Evolutionary conservation across 2,113 vertebrate genomes (phyloP).

Genomic region (Peucedramus taeniatus): DNA sequence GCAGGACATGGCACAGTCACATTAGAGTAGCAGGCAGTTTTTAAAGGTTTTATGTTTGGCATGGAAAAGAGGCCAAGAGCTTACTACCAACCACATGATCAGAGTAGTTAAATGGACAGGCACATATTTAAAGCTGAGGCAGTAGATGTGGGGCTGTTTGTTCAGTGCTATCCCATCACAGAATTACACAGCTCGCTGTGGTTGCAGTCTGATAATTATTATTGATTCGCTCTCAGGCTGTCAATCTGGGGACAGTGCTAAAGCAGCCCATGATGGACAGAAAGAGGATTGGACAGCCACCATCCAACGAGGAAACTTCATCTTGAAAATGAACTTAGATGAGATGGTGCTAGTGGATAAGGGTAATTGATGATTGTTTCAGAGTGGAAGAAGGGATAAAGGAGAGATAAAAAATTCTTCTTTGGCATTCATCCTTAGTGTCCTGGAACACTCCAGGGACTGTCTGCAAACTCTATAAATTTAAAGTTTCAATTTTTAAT

Average conservation of each 20-base stretch:
- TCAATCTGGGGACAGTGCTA: conserved; percentile 82
- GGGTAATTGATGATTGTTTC: conserved; percentile 97
- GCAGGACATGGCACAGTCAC: background rate
- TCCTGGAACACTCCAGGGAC: conserved; percentile 62
- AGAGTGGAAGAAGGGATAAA: conserved; percentile 72
- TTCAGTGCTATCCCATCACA: conserved; percentile 71
- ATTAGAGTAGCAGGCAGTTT: conserved; percentile 20
- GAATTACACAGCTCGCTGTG: conserved; percentile 79
- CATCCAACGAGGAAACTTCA: conserved; percentile 88
- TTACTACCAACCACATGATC: conserved; percentile 60
- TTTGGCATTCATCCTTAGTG: conserved; percentile 70
- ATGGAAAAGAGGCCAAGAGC: background rate
- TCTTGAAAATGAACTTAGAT: conserved; percentile 90
- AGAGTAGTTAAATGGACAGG: conserved; percentile 64
- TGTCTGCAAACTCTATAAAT: conserved; percentile 68
- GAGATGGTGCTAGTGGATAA: conserved; percentile 89
- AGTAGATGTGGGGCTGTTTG: conserved; percentile 68
- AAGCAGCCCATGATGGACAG: conserved; percentile 87
- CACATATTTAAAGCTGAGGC: conserved; percentile 75
- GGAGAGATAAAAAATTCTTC: conserved; percentile 67
- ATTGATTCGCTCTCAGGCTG: conserved; percentile 93
- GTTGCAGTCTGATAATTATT: conserved; percentile 93
- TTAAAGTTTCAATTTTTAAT: conserved; percentile 24
- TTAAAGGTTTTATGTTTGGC: conserved; percentile 41
- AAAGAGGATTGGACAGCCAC: conserved; percentile 87